Evolutionary conservation across 2,113 vertebrate species (phyloP), one percentile per base, ranked within the genome.

Genomic region (Petrocephalus zakoni): DNA sequence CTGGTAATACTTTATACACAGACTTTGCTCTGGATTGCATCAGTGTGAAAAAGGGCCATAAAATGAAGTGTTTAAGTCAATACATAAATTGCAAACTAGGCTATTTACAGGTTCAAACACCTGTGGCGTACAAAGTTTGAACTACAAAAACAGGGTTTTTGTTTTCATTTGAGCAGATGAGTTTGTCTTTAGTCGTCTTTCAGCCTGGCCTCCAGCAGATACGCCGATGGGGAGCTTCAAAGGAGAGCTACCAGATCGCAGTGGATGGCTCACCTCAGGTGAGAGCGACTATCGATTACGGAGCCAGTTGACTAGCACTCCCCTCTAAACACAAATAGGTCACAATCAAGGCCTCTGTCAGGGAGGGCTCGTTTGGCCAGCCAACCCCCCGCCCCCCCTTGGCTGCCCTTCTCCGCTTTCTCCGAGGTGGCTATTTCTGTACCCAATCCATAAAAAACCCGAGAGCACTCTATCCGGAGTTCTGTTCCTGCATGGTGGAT

Each of bases 281-380:
- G 88, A 86, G 86, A 86, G 61, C 75, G 55, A 82, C 25, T 92
- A 94, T 94, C 86, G 92, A 95, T 93, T 90, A 89, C 75, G 1
- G 88, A 87, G 88, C 86, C 75, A 52, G 89, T 64, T 85, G 88
- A 90, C 90, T 93, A 91, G 88, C 75, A 89, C 93, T 93, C 87
- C 86, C 46, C 91, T 94, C 93, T 92, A 94, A 94, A 95, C 94
- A 94, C 89, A 22, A 89, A 22, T 75, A 2, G 83, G 58, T 75
- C 64, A 89, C 82, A 72, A 75, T 88, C 90, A 17, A 56, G 91
- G 89, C 21, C 92, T 89, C 72, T n/a, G 86, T 13, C 13, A 25
- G 83, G 72, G 68, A 87, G 86, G 89, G 87, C 92, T 91, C 90
- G 88, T 47, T 88, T 29, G 87, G 49, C 84, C 53, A 89, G 87